A percentile compares a stretch with the other conserved stretches of the same genome.
These are phyloP conservation scores for Dasysyrphus albostriatus DNA, from an alignment of 2,888 invertebrate genomes.

Conservation along the genomic window DNA sequence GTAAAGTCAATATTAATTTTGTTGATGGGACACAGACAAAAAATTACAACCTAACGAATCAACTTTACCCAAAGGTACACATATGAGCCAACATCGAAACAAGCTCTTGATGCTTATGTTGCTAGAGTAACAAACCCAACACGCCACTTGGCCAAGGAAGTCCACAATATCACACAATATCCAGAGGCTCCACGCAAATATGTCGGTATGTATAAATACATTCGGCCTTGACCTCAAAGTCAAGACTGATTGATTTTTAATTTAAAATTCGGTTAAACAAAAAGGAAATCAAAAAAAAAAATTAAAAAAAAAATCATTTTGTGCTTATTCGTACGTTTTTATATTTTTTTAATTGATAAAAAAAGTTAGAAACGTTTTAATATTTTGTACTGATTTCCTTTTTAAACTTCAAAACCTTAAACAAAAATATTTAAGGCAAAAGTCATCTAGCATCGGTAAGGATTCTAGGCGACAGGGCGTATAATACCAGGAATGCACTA, in stretches of 20 bases:
- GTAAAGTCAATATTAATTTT: conserved; percentile 26
- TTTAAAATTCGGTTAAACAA: conserved; percentile 40
- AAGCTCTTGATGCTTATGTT: conserved; percentile 88
- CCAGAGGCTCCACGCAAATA: conserved; percentile 88
- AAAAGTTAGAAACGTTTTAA: background rate
- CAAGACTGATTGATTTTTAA: conserved; percentile 41
- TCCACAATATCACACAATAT: conserved; percentile 88
- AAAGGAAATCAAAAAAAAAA: conserved; percentile 49
- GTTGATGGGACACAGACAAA: background rate
- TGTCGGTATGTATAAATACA: conserved; percentile 85
- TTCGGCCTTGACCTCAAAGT: conserved; percentile 41
- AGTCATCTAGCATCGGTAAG: conserved; percentile 93
- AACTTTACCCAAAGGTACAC: conserved; percentile 76
- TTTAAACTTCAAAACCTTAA: conserved; percentile 52
- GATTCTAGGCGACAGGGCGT: conserved; percentile 92
- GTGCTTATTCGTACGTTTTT: background rate
- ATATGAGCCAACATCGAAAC: conserved; percentile 83
- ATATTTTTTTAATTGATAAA: background rate
- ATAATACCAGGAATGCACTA: conserved; percentile 90
- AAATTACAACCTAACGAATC: background rate
- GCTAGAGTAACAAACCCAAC: conserved; percentile 88
- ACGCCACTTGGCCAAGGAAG: conserved; percentile 86
- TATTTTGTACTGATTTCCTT: conserved; percentile 58
- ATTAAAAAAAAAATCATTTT: background rate
- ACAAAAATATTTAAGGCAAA: conserved; percentile 86